Evolutionary conservation across 2,113 vertebrate genomes (phyloP).

Genomic region (Hepsetus odoe): DNA sequence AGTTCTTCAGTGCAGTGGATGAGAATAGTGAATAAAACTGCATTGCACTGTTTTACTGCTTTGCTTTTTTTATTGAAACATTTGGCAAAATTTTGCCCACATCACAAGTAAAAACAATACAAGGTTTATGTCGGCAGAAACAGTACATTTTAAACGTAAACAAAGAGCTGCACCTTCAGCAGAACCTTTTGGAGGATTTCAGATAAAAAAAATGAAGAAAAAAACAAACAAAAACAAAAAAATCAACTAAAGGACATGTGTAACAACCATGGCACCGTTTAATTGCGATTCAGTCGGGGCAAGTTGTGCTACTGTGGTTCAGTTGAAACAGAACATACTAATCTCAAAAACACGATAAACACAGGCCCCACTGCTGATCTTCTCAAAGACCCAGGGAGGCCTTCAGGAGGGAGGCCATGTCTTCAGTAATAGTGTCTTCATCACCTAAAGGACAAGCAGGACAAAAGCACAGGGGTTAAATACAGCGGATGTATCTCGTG

Average conservation of each 20-base stretch:
- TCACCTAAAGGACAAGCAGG: conserved; percentile 32
- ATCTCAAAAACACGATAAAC: conserved; percentile 10
- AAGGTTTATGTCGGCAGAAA: neutral
- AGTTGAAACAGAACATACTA: conserved; percentile 18
- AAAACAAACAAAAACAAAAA: too few relatives aligned
- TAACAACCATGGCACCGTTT: neutral
- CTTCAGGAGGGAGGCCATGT: conserved; percentile 59
- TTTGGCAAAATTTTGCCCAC: conserved; percentile 1
- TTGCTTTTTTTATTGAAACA: conserved; percentile 13
- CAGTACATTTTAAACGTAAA: conserved; percentile 16
- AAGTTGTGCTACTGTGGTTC: conserved; percentile 30
- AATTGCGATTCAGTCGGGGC: neutral
- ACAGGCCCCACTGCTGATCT: neutral
- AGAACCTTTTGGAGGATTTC: neutral
- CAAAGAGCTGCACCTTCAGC: neutral
- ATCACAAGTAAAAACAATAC: neutral
- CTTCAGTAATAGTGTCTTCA: conserved; percentile 56
- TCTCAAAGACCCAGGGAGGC: conserved; percentile 57
- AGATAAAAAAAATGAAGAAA: neutral
- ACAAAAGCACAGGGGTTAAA: neutral
- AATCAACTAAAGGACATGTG: neutral
- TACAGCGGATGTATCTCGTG: too few relatives aligned
- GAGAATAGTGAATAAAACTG: neutral
- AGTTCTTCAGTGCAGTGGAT: too few relatives aligned
- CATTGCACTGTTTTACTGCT: neutral